Percentiles rank a stretch among this genome's conserved stretches.
phyloP scores from a whole-genome alignment of 2,113 vertebrate species.

The Bubalus kerabau region DNA sequence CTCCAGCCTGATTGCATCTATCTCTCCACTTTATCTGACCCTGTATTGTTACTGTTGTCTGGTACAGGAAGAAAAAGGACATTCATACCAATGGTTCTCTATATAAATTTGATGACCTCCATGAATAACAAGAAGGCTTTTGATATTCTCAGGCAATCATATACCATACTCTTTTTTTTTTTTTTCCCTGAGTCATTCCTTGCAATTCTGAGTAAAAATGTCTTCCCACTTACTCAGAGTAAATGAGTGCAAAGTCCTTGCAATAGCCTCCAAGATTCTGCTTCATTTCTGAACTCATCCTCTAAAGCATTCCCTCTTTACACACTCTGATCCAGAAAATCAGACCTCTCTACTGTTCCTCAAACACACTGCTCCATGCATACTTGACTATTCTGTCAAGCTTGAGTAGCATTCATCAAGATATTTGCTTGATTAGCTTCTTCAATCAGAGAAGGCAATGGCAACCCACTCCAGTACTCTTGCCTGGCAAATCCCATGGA shows the following conservation, averaged over 20 bases:
- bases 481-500: too few species aligned
- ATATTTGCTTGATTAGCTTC: neutral
- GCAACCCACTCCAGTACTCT: too few species aligned
- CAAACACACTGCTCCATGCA: neutral
- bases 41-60: neutral
- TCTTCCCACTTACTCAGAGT: neutral
- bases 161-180: neutral
- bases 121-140: neutral
- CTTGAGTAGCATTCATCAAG: neutral
- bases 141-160: neutral
- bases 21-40: neutral
- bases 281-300: neutral
- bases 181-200: neutral
- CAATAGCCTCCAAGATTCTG: neutral
- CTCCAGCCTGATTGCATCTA: neutral
- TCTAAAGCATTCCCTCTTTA: neutral
- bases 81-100: neutral
- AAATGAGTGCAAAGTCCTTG: neutral
- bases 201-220: neutral
- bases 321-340: neutral
- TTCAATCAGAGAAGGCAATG: neutral
- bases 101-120: neutral
- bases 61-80: neutral
- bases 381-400: neutral
- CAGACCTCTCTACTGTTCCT: neutral